Percentiles rank a stretch among this genome's conserved stretches.
Conservation (phyloP, 2,113 vertebrate genomes). For the Sarotherodon lohbergeri region DNA sequence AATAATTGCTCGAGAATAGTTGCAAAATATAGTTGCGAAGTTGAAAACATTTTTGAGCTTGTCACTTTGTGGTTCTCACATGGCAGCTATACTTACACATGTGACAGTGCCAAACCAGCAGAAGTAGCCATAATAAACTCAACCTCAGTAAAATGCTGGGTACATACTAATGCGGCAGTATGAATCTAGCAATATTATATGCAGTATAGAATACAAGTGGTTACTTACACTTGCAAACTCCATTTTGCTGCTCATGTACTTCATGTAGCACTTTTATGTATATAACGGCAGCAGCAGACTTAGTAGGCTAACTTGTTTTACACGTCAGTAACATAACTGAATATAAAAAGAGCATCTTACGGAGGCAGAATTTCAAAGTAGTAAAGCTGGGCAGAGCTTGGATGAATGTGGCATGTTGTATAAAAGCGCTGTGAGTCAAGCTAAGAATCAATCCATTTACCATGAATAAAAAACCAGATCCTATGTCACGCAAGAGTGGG, state of each 20-base stretch:
- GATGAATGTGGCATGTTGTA: neutral
- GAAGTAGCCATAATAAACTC: neutral
- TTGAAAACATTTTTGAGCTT: neutral
- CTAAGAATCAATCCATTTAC: neutral
- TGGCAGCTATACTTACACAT: neutral
- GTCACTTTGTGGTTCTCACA: neutral
- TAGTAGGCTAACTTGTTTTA: neutral
- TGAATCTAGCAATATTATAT: neutral
- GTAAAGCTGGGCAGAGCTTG: neutral
- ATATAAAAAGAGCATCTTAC: neutral
- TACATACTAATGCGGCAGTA: neutral
- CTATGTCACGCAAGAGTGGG: neutral
- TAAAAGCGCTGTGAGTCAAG: neutral
- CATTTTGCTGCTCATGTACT: neutral
- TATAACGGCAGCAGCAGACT: neutral
- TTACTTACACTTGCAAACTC: neutral
- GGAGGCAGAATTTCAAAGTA: neutral
- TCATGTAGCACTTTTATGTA: neutral
- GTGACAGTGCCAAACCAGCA: neutral
- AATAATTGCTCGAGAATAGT: neutral
- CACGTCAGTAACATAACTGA: neutral
- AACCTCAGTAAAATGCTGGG: neutral
- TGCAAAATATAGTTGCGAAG: neutral
- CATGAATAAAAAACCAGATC: neutral
- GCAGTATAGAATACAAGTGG: neutral